These are phyloP conservation scores for Alviniconcha strummeri DNA, from an alignment of 2,888 invertebrate genomes.

Conservation along the genomic window DNA sequence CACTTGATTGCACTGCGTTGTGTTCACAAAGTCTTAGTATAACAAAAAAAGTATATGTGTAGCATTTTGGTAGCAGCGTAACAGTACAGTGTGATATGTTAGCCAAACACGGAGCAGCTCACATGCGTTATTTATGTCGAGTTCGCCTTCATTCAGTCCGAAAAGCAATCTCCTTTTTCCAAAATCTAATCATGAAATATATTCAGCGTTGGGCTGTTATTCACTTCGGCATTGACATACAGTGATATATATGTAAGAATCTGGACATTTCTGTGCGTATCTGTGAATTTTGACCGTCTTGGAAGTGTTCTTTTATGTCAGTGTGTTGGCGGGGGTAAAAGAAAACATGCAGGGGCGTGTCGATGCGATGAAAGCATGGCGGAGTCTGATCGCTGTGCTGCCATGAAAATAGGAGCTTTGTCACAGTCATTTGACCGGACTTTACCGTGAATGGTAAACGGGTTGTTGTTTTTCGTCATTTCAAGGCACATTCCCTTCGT, in stretches of 20 bases:
- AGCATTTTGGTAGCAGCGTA: neutral
- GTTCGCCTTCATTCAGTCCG: no score
- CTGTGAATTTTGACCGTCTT: neutral
- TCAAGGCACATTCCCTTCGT: neutral
- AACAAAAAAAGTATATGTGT: neutral
- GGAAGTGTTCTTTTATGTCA: neutral
- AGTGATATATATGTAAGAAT: no score
- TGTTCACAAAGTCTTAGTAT: neutral
- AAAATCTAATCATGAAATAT: neutral
- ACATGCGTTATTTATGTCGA: no score
- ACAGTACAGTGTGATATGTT: neutral
- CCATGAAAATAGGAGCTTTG: neutral
- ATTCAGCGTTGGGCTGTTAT: neutral
- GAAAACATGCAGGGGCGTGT: conserved; percentile 46
- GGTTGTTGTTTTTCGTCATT: neutral
- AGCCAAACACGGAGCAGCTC: neutral
- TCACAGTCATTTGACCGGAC: neutral
- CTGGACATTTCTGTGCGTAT: no score
- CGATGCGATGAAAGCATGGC: conserved; percentile 5
- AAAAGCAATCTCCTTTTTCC: neutral
- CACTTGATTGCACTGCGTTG: neutral
- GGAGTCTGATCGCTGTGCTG: neutral
- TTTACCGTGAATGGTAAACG: neutral
- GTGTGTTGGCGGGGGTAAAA: conserved; percentile 36
- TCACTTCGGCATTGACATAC: no score